Evolutionary conservation across 35 echinoderm and acorn worm genomes (phyloP).

Genomic region (Ophioderma brevispina): DNA sequence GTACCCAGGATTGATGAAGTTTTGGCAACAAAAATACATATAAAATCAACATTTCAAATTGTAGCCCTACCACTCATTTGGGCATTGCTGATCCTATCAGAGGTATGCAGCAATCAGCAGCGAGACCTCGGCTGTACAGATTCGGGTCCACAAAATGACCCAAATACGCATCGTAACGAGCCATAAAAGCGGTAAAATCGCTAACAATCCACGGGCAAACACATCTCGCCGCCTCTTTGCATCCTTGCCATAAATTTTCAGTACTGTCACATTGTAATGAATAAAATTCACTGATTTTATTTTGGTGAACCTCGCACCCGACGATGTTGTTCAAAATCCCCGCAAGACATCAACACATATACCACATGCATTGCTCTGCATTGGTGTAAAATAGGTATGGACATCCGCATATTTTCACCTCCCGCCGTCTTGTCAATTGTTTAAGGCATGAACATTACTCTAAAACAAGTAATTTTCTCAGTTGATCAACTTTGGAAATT

Average conservation of each 20-base stretch:
- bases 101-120: no score
- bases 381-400: not conserved
- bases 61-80: no score
- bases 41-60: no score
- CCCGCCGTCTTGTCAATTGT: no score
- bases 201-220: slow-evolving; percentile 42
- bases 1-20: no score
- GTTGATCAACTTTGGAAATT: no score
- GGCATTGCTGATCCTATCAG: no score
- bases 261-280: not conserved
- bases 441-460: no score
- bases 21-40: no score
- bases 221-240: slow-evolving; percentile 1
- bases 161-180: slow-evolving; percentile 76
- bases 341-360: slow-evolving; percentile 6
- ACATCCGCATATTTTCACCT: no score
- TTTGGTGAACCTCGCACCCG: not conserved
- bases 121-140: no score
- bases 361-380: not conserved
- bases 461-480: no score
- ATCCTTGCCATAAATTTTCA: not conserved
- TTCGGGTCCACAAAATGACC: slow-evolving; percentile 86
- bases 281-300: not conserved
- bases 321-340: slow-evolving; percentile 10
- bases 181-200: slow-evolving; percentile 54